Evolutionary conservation across 64 coral and sea anemone species (phyloP).

Genomic region (Porites lutea): DNA sequence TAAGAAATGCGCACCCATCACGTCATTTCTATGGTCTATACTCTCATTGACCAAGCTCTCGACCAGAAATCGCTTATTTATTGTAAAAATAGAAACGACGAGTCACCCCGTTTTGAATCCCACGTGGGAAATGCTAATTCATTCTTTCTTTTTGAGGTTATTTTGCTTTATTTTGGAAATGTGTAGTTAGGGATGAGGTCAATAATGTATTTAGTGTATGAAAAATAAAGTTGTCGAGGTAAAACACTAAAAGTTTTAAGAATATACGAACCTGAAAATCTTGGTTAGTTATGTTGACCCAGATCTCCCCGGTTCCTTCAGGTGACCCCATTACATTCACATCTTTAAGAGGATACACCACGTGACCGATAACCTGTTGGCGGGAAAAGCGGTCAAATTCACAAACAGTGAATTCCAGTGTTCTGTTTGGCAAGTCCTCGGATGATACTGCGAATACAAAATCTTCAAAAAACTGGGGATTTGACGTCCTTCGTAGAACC

Average conservation of each 20-base stretch:
- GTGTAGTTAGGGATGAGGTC: no score
- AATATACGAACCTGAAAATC: constrained; percentile 66
- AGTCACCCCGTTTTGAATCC: no score
- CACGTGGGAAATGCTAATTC: no score
- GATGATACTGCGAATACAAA: constrained; percentile 86
- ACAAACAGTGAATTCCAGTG: constrained; percentile 84
- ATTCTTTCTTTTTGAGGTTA: no score
- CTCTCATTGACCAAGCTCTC: no score
- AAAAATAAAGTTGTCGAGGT: no score
- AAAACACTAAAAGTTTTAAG: background rate
- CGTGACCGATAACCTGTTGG: constrained; percentile 93
- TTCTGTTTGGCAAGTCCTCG: constrained; percentile 63
- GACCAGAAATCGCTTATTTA: no score
- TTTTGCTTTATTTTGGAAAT: no score
- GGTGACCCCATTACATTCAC: constrained; percentile 31
- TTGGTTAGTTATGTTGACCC: constrained; percentile 81
- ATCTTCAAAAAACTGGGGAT: constrained; percentile 93
- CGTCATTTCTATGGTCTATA: no score
- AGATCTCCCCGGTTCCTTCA: constrained; percentile 76
- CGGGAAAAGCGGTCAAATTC: constrained; percentile 98
- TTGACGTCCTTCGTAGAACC: constrained; percentile 74
- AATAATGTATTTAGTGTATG: no score
- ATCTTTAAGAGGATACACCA: constrained; percentile 68
- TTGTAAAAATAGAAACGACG: no score
- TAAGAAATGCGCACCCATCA: no score